A percentile compares a stretch with the other conserved stretches of the same genome.
Conservation (phyloP, 2,113 vertebrate species). For the Lepus timidus region DNA sequence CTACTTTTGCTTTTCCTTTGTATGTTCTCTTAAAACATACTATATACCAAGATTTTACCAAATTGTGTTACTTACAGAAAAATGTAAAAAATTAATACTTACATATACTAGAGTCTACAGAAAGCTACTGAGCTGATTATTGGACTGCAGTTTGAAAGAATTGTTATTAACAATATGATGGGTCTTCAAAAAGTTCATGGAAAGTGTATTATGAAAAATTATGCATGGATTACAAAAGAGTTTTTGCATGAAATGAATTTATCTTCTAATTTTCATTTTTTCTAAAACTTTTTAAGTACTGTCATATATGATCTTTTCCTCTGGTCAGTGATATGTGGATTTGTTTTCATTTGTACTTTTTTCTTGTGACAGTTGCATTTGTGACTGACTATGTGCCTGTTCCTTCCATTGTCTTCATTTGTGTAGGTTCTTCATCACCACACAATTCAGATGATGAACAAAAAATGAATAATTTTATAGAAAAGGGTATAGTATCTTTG, state of each 20-base stretch:
- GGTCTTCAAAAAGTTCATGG: no score
- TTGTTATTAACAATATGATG: not conserved
- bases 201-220: no score
- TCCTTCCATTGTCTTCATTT: constrained; percentile 87
- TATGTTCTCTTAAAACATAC: not conserved
- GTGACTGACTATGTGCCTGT: constrained; percentile 80
- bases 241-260: no score
- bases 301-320: not conserved
- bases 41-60: not conserved
- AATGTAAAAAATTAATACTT: constrained; percentile 16
- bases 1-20: constrained; percentile 20
- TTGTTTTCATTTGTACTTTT: constrained; percentile 42
- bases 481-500: constrained; percentile 95
- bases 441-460: constrained; percentile 97
- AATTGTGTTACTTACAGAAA: constrained; percentile 5
- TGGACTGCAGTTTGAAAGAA: not conserved
- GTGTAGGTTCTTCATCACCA: constrained; percentile 94
- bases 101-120: not conserved
- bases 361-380: constrained; percentile 38
- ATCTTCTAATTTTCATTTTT: no score
- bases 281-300: no score
- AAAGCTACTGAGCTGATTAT: not conserved
- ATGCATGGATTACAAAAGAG: no score
- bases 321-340: not conserved
- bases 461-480: constrained; percentile 96